A percentile compares a stretch with the other conserved stretches of the same genome.
Evolutionary conservation across 1,140 invertebrate species (phyloP).

Genomic region (Chrysopa pallens): DNA sequence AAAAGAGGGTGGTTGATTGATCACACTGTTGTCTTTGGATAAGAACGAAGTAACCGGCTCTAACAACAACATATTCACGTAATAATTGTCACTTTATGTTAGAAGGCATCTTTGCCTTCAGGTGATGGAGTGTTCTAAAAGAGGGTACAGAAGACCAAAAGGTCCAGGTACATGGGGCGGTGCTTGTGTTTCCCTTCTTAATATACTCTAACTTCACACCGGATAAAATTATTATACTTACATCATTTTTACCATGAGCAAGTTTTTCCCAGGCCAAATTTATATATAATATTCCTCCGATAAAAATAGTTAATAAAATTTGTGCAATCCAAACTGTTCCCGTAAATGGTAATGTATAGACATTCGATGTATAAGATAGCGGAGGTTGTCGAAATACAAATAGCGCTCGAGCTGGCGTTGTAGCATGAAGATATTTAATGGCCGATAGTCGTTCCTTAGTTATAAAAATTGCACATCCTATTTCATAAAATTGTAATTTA

Average conservation of each 20-base stretch:
- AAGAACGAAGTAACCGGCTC: too few relatives aligned
- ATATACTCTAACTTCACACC: too few relatives aligned
- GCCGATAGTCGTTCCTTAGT: conserved; percentile 27
- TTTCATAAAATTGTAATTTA: too few relatives aligned
- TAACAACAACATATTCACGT: too few relatives aligned
- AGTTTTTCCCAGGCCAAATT: background rate
- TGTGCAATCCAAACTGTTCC: background rate
- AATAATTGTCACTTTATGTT: too few relatives aligned
- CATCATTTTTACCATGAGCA: background rate
- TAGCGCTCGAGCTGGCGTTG: conserved; percentile 28
- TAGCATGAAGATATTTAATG: conserved; percentile 31
- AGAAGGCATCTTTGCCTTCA: too few relatives aligned
- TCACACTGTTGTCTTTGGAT: too few relatives aligned
- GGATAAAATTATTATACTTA: background rate
- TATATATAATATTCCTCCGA: background rate
- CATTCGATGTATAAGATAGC: conserved; percentile 36
- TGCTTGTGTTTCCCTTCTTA: too few relatives aligned
- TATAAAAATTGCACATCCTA: conserved; percentile 32
- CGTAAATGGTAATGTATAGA: conserved; percentile 34
- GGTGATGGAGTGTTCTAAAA: too few relatives aligned
- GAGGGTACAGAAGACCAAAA: too few relatives aligned
- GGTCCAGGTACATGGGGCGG: too few relatives aligned
- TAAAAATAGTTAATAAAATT: background rate
- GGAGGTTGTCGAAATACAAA: conserved; percentile 39
- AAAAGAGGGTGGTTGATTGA: too few relatives aligned